Conservation (phyloP, 2,113 vertebrate species). For the human (Homo sapiens) region DNA sequence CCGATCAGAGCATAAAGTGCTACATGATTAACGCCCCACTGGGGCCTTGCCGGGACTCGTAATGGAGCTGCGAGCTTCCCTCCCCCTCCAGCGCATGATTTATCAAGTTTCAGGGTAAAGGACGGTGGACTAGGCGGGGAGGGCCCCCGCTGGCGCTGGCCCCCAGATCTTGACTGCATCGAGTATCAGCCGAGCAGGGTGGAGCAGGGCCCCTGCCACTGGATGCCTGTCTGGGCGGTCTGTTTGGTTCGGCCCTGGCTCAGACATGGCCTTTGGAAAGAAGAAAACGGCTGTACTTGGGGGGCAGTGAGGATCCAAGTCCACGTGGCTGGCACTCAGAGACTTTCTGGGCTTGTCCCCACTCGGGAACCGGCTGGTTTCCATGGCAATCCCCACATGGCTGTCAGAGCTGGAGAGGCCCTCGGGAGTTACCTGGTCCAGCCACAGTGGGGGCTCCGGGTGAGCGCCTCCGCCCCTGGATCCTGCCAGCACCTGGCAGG, state of each 20-base stretch:
- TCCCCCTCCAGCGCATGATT: constrained; percentile 20
- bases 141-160: neutral
- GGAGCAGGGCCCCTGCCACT: neutral
- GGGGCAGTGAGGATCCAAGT: neutral
- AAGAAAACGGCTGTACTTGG: neutral
- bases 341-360: constrained; percentile 39
- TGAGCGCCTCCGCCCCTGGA: neutral
- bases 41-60: constrained; percentile 31
- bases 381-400: constrained; percentile 50
- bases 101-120: constrained; percentile 19
- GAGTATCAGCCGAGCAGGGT: neutral
- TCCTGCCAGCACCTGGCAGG: neutral
- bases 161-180: neutral
- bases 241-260: neutral
- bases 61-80: constrained; percentile 54
- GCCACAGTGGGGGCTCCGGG: neutral
- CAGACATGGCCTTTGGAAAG: neutral
- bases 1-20: constrained; percentile 59
- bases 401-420: neutral
- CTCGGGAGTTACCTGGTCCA: constrained; percentile 56
- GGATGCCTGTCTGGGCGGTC: neutral
- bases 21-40: constrained; percentile 22
- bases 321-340: neutral
- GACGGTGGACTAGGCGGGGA: neutral
- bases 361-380: constrained; percentile 29